These are phyloP conservation scores for Aelia acuminata DNA, from an alignment of 2,888 invertebrate genomes.

Conservation along the genomic window DNA sequence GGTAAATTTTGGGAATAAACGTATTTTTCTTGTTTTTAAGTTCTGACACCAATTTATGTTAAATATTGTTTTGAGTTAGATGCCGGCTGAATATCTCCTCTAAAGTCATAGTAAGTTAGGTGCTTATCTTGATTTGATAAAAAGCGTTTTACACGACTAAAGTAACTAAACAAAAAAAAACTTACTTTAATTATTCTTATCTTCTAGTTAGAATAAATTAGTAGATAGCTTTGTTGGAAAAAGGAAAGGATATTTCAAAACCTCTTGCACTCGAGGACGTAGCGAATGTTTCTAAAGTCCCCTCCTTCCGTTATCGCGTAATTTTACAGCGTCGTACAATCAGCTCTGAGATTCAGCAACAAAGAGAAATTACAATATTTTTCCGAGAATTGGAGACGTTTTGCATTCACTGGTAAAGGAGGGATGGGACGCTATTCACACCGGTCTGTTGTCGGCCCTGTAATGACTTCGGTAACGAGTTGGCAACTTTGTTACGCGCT, in stretches of 20 bases:
- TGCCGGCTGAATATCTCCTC: no score
- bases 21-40: no score
- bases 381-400: slow-evolving; percentile 8
- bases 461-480: slow-evolving; percentile 55
- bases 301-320: background rate
- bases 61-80: no score
- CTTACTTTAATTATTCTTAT: background rate
- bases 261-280: background rate
- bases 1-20: no score
- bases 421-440: slow-evolving; percentile 35
- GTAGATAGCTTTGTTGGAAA: background rate
- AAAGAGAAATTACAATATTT: slow-evolving; percentile 39
- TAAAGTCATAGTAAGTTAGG: no score
- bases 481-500: slow-evolving; percentile 50
- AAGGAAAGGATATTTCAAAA: background rate
- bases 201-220: background rate
- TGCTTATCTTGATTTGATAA: no score
- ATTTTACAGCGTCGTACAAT: background rate
- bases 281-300: background rate
- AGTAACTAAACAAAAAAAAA: no score
- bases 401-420: background rate
- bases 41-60: no score
- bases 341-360: background rate
- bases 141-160: no score
- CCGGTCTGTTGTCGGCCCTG: slow-evolving; percentile 5